Evolutionary conservation across 2,888 invertebrate species (phyloP).

Genomic region (Metacarcinus magister): DNA sequence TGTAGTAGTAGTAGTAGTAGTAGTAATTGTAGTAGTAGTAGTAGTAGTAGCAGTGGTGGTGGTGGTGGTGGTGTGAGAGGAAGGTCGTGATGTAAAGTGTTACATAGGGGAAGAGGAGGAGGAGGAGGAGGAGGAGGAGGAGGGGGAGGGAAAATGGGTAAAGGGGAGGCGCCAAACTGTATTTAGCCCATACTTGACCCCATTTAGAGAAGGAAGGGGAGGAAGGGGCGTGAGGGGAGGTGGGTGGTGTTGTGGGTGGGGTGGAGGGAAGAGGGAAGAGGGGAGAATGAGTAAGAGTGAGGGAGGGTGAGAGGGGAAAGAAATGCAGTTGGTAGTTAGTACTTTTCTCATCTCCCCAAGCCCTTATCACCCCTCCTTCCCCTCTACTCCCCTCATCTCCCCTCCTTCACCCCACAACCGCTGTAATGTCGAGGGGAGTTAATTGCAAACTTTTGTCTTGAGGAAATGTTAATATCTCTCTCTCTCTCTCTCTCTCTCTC

Average conservation of each 20-base stretch:
- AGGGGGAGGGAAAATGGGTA: neutral
- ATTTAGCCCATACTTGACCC: constrained; percentile 9
- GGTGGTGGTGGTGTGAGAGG: neutral
- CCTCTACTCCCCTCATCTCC: neutral
- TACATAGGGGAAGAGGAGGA: neutral
- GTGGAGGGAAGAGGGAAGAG: neutral
- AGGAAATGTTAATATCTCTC: neutral
- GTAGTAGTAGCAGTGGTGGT: constrained; percentile 21
- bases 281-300: neutral
- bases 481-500: too few species aligned
- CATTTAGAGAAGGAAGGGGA: neutral
- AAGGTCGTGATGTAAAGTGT: neutral
- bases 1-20: too few species aligned
- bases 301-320: neutral
- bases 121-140: constrained; percentile 17
- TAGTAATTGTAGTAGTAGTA: neutral
- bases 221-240: neutral
- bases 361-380: neutral
- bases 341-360: neutral
- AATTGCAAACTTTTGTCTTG: neutral
- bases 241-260: neutral
- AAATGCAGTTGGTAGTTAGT: neutral
- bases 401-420: neutral
- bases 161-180: constrained; percentile 12
- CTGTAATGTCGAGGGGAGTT: neutral